These are phyloP conservation scores for Panorpa germanica DNA, from an alignment of 2,888 invertebrate species.

Conservation along the genomic window DNA sequence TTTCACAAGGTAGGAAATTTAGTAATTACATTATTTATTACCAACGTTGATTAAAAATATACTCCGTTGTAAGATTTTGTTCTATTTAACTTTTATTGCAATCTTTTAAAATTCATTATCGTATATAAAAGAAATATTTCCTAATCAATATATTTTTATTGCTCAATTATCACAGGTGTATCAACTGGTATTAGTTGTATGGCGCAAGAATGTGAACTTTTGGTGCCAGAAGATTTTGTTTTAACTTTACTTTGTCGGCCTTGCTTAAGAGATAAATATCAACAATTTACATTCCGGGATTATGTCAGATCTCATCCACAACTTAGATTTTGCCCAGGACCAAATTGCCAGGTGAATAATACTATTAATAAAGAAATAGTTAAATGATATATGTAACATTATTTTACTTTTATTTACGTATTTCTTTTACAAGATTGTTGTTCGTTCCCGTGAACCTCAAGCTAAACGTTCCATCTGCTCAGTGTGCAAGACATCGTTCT, in stretches of 20 bases:
- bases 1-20: slow-evolving; percentile 63
- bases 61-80: slow-evolving; percentile 3
- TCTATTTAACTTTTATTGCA: background rate
- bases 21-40: no score
- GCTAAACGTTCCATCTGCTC: slow-evolving; percentile 79
- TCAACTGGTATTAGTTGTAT: slow-evolving; percentile 88
- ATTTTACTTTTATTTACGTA: background rate
- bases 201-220: slow-evolving; percentile 83
- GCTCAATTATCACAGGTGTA: slow-evolving; percentile 31
- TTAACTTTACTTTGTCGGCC: slow-evolving; percentile 68
- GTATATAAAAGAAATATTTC: background rate
- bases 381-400: background rate
- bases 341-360: slow-evolving; percentile 64
- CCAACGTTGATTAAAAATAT: slow-evolving; percentile 3
- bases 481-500: slow-evolving; percentile 77
- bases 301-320: slow-evolving; percentile 88
- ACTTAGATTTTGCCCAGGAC: slow-evolving; percentile 85
- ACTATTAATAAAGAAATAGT: slow-evolving; percentile 1
- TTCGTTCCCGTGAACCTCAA: slow-evolving; percentile 62
- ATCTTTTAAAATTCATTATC: background rate
- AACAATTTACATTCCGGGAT: slow-evolving; percentile 89
- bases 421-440: slow-evolving; percentile 35
- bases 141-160: slow-evolving; percentile 1
- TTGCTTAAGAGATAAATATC: slow-evolving; percentile 75
- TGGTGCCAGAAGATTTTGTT: slow-evolving; percentile 94